Evolutionary conservation across 2,797 vertebrate species (phyloP), one percentile per base, ranked within the genome.

Genomic region (Centropyge bicolor): DNA sequence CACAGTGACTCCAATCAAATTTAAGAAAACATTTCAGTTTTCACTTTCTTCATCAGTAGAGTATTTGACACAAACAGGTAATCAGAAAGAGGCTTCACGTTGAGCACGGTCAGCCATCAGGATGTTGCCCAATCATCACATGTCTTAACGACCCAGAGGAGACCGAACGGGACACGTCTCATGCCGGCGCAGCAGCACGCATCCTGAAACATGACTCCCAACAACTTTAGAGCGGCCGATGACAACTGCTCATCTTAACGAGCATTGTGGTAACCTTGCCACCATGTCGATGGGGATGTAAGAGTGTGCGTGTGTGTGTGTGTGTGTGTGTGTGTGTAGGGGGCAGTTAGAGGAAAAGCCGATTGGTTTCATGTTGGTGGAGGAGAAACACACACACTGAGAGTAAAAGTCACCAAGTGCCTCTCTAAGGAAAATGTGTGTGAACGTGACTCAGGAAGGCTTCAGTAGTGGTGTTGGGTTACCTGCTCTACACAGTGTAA

Each of bases 401-500:
- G 48, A 83, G 1, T 60, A 48, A 76, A 69, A 64, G 89, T 89
- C 78, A 79, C 71, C 48, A 71, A 84, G 90, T 67, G 80, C 71
- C 63, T 76, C 46, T 56, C 22, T 38, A 59, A 65, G 84, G 83
- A 85, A 83, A 83, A 59, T 9, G 62, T 64, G 68, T 61, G 38
- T 41, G 40, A 69, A 51, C 62, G 74, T 88, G 93, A 94, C 93
- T 92, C 93, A 82, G 70, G 74, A 74, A 55, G 84, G 67, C 85
- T 93, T 94, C 83, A 89, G 94, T 93, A 92, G 87, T 71, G 90
- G 86, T 85, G 87, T 80, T 70, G 70, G 63, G 86, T 90, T 91
- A 89, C 81, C 54, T 81, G 79, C 63, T 52, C 80, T 45, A 55
- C 76, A 76, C 78, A 65, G 83, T 88, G 89, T 72, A 79, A 70